Base-by-base conservation (phyloP, 1,140 invertebrate species). In the Helicoverpa zea region DNA sequence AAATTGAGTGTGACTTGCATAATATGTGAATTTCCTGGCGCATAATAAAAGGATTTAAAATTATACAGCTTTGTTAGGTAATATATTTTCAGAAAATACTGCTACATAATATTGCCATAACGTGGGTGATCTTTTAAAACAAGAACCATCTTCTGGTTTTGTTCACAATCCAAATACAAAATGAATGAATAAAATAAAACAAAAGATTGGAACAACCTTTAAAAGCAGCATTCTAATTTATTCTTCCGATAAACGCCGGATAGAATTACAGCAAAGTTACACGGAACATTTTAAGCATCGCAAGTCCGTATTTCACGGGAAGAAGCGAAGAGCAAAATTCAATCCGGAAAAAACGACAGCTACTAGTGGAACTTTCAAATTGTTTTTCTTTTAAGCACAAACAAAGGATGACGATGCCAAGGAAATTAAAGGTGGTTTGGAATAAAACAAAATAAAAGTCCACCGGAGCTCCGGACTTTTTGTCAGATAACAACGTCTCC, bases 371-470 rank as follows among this genome's bases (percentile, higher is more conserved):
- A 88, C 75, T 85, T 89, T 84, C 79, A 56, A 81, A 86, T 82
- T 86, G 82, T 85, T 88, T 90, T 90, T 88, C 84, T 90, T 85
- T 82, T 82, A 88, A 87, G 73, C 58, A 77, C 82, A 88, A 88
- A 88, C 81, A 88, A 88, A 87, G 66, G 72, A 77, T 43, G 61
- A 80, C 58, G 79, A 52, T 70, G 52, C 73, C 64, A 61, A 77
- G 84, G 83, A 86, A 90, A 90, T 89, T 90, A 88, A 88, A 87
- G 70, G 58, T 75, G 70, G 51, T 78, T 75, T 81, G 79, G 81
- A 88, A 85, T 87, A 84, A 87, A 68, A 16, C 47, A 68, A 30
- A 87, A 86, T 84, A 86, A 88, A 85, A 86, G 61, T 81, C 73
- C 35, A 81, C 63, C 51, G 63, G 83, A 86, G 87, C 80, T 63